These are phyloP conservation scores for Condylura cristata DNA, from an alignment of 2,113 vertebrate genomes.

Conservation along the genomic window DNA sequence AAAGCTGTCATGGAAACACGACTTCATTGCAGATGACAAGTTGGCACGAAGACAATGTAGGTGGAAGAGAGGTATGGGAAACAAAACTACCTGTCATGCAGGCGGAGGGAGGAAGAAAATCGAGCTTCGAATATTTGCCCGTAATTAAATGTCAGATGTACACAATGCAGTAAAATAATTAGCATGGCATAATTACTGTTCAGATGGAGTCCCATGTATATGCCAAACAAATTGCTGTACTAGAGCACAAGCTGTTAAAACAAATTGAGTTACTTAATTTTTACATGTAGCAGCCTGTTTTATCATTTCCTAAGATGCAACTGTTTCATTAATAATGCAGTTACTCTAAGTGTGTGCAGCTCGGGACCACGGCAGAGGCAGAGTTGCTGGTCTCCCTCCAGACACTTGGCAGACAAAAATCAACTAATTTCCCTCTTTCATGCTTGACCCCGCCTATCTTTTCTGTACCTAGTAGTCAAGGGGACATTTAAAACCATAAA, in stretches of 20 bases:
- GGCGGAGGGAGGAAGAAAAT: conserved; percentile 63
- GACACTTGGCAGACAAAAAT: neutral
- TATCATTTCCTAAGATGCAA: conserved; percentile 78
- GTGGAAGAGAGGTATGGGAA: conserved; percentile 69
- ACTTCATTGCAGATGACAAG: conserved; percentile 73
- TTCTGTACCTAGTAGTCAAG: neutral
- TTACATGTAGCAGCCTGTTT: conserved; percentile 83
- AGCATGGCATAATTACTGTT: conserved; percentile 86
- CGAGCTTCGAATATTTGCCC: conserved; percentile 67
- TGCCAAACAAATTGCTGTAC: conserved; percentile 87
- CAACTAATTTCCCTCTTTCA: neutral
- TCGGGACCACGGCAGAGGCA: neutral
- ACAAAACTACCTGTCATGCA: conserved; percentile 79
- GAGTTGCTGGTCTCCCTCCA: neutral
- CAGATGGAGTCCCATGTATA: conserved; percentile 84
- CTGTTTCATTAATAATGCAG: conserved; percentile 80
- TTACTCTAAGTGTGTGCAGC: conserved; percentile 49
- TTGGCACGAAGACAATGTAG: conserved; percentile 76
- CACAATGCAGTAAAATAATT: conserved; percentile 87
- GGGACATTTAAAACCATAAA: neutral
- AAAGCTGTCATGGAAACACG: conserved; percentile 77
- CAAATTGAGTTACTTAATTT: conserved; percentile 88
- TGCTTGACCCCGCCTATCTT: neutral
- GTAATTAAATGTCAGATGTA: conserved; percentile 88
- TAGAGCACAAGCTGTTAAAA: conserved; percentile 89